Base-by-base conservation (phyloP, 1,140 invertebrate species). In the Sminthurides bifidus region DNA sequence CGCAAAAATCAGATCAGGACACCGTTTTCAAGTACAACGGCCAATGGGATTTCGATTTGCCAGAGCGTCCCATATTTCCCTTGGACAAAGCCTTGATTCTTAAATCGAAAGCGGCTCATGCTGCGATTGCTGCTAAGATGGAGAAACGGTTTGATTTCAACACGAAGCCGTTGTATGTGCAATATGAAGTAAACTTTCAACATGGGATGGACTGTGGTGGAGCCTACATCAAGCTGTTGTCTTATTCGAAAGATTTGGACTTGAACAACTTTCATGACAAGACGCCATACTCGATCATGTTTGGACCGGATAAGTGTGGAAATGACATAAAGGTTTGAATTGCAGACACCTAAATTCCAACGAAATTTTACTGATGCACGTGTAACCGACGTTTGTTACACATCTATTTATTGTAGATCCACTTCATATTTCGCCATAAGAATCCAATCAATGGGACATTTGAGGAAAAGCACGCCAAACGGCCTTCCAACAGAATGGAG, bases 291-390 rank as follows among this genome's bases (percentile, higher is more conserved):
- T 89, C 89, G 2, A 92, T 98, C 66, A 98, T 98, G 95, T 98
- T 98, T 76, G 95, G 94, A 1, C 95, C 95, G 10, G 95, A 98
- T 74, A 98, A 98, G 72, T 99, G 95, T 76, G 94, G 94, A 53
- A 89, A 84, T 67, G 89, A 94, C 71, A 81, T 87, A 65, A 96
- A 97, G 73, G 80, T 83, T 10, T 10, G 41, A 6, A 23, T 56
- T 53, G 27, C 24, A 27, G 24, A 56, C 19, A 23, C 23, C 23
- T 26, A 4, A 19, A 10, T 29, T 23, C 23, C 12, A 21, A 10
- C 12, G 12, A 48, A 4, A n/a, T 29, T 48, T 48, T 6, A 12
- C 10, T 12, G 12, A 26, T 48, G 5, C 6, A 5, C 10, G 10
- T 48, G 45, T 23, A 10, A 48, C 12, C 45, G 19, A 12, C 24